Conservation (phyloP, 2,888 invertebrate genomes). For the Sylvicola cinctus region DNA sequence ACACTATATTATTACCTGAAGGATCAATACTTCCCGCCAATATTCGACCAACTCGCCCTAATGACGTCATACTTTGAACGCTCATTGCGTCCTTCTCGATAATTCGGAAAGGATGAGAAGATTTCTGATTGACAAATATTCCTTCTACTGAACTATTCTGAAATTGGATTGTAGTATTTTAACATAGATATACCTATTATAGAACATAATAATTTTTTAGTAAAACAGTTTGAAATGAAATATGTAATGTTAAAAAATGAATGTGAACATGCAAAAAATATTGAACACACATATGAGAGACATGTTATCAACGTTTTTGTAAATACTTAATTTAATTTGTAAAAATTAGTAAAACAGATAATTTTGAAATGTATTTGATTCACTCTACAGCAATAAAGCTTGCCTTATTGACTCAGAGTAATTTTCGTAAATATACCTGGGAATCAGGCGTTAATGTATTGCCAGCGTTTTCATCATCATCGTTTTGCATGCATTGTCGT, state of each 20-base stretch:
- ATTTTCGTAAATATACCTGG: too few relatives aligned
- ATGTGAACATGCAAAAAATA: too few relatives aligned
- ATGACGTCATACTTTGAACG: conserved; percentile 71
- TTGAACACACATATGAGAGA: too few relatives aligned
- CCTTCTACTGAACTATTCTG: conserved; percentile 49
- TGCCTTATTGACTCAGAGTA: too few relatives aligned
- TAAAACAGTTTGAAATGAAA: too few relatives aligned
- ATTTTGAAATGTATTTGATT: too few relatives aligned
- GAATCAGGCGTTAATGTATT: conserved; percentile 53
- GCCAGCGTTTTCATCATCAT: conserved; percentile 53
- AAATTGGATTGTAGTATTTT: conserved; percentile 6
- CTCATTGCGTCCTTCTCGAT: conserved; percentile 77
- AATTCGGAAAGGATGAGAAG: conserved; percentile 62
- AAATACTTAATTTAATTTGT: too few relatives aligned
- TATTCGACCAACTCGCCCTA: conserved; percentile 64
- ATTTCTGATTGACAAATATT: conserved; percentile 40
- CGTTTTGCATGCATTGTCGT: conserved; percentile 68
- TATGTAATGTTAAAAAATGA: conserved; percentile 19
- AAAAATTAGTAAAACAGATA: too few relatives aligned
- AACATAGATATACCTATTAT: background rate
- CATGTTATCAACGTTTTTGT: too few relatives aligned
- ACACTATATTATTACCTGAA: conserved; percentile 29
- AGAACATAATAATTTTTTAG: too few relatives aligned
- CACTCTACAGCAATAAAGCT: too few relatives aligned
- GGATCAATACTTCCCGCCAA: conserved; percentile 47